Evolutionary conservation across 2,113 vertebrate genomes (phyloP).

Genomic region (Dasyurus viverrinus): DNA sequence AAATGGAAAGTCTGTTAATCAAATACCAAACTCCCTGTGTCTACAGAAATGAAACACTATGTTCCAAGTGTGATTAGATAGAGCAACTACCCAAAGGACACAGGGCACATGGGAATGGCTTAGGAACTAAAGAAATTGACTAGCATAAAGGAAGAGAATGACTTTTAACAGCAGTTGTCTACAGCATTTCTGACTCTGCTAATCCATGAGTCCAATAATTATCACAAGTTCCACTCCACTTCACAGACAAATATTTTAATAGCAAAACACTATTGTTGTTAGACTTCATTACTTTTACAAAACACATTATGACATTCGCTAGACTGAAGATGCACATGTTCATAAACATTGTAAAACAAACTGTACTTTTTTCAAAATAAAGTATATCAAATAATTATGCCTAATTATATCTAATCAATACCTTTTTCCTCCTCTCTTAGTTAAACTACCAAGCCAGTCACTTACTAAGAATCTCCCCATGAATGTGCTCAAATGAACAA

Average conservation of each 20-base stretch:
- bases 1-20: conserved; percentile 69
- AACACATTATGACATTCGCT: neutral
- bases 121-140: conserved; percentile 24
- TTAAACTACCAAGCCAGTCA: neutral
- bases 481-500: neutral
- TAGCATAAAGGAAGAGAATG: neutral
- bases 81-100: conserved; percentile 39
- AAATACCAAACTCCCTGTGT: conserved; percentile 60
- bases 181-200: conserved; percentile 39
- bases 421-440: neutral
- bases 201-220: neutral
- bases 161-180: neutral
- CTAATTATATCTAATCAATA: neutral
- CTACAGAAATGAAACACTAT: conserved; percentile 49
- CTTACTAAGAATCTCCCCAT: neutral
- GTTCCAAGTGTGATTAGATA: conserved; percentile 53
- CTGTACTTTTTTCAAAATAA: neutral
- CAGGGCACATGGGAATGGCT: neutral
- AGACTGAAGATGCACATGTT: neutral
- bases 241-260: conserved; percentile 22
- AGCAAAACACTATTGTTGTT: neutral
- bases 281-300: conserved; percentile 16
- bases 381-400: neutral
- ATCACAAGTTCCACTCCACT: neutral
- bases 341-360: neutral